Evolutionary conservation across 2,888 invertebrate species (phyloP), one percentile per base, ranked within the genome.

Genomic region (Malacosoma neustria): DNA sequence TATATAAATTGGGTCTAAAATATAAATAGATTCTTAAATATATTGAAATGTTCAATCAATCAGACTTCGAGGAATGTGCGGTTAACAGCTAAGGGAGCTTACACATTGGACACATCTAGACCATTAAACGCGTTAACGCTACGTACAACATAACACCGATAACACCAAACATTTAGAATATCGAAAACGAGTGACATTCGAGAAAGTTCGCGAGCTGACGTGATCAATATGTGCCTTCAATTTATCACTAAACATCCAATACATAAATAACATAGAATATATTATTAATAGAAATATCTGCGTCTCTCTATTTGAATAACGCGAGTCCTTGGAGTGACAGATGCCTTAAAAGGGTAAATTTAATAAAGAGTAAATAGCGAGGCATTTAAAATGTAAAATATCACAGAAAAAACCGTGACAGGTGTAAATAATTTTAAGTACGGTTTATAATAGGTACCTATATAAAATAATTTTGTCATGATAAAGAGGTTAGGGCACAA

Each of bases 181-280:
- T 57, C 64, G 58, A 66, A 58, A 66, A 55, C 75, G 81, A 82
- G 81, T 62, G 49, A 77, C 79, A 79, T 82, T 79, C 81, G 76
- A 81, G 79, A 47, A 48, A 13, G 15, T 30, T 47, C 54, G 56
- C 60, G 84, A 86, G 87, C 87, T 80, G 87, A 86, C 86, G 63
- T 87, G 85, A 87, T 85, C 80, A 82, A 77, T 82, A 81, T 75
- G 77, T 80, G 79, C 75, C 76, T n/a, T n/a, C n/a, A n/a, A 48
- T 54, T 52, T 45, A 56, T 61, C 58, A 52, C 3, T 22, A 22
- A 22, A 5, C 22, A 62, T 61, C 61, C 68, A 64, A 66, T 60
- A 57, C 57, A 5, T 22, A 22, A 22, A 22, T 9, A 22, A 22
- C 22, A 22, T 22, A 7, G 22, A n/a, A n/a, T n/a, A n/a, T n/a